Evolutionary conservation across 2,113 vertebrate genomes (phyloP).

Genomic region (Cyanoliseus patagonus): DNA sequence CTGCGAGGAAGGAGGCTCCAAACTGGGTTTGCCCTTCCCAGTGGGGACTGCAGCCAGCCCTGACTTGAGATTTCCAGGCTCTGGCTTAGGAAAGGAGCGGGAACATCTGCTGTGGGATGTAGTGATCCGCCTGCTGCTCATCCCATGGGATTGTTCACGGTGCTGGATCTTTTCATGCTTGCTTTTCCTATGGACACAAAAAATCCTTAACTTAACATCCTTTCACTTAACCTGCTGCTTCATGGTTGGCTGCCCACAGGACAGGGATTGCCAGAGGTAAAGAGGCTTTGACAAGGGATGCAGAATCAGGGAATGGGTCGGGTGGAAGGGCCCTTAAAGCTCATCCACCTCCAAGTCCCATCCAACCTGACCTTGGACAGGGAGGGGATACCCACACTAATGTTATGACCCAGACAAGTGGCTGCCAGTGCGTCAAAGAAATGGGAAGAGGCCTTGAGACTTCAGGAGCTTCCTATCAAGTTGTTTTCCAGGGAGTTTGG

Average conservation of each 20-base stretch:
- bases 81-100: neutral
- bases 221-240: neutral
- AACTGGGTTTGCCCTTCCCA: neutral
- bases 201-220: too few species aligned
- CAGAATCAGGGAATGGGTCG: too few species aligned
- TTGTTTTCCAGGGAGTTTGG: neutral
- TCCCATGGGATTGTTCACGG: neutral
- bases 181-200: neutral
- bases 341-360: too few species aligned
- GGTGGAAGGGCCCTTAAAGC: too few species aligned
- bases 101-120: neutral
- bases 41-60: neutral
- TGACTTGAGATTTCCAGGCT: neutral
- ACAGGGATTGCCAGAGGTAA: neutral
- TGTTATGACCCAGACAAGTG: accelerated
- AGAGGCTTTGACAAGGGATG: neutral
- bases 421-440: neutral
- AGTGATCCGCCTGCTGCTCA: neutral
- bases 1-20: neutral
- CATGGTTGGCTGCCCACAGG: accelerated
- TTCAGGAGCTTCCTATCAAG: neutral
- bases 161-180: neutral
- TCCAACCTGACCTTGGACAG: too few species aligned
- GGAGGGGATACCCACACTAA: too few species aligned
- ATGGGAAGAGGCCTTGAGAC: neutral